Base-by-base conservation (phyloP, 1,140 invertebrate genomes). In the Aphidius ervi region DNA sequence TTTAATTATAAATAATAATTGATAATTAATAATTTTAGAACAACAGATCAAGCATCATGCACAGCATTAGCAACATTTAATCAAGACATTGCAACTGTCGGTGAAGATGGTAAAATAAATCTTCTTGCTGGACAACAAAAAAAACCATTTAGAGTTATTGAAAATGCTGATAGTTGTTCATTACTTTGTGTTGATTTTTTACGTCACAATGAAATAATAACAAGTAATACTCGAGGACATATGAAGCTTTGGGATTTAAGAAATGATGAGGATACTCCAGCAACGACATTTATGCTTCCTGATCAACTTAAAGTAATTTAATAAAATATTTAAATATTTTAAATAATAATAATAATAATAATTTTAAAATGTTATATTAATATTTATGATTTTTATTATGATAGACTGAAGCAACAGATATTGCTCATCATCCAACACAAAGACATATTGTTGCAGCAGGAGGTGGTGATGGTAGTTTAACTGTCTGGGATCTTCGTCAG, bases 171-270 rank as follows among this genome's bases (percentile, higher is more conserved):
- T 72, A 93, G 90, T 70, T 92, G 90, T 70, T 87, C 90, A 0
- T 78, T 94, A 46, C 86, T 86, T 77, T 86, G 87, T 67, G 83
- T 93, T 6, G 85, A 85, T 66, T 94, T 90, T 74, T 77, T 94
- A 10, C 87, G 84, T 78, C 88, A 87, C 72, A 91, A 85, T 80
- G 86, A 87, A 83, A 86, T 92, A 47, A 81, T 94, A 7, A 91
- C 91, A 4, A 90, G 91, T 46, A 95, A 94, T 80, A 81, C 88
- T 37, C 82, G 90, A 69, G 93, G 93, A 0, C 88, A 94, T 61
- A 87, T 96, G 81, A 94, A 94, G 75, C 84, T 93, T 40, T 94
- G 91, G 86, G 93, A 96, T 78, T 76, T 93, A 1, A 79, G 91
- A 64, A 81, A 81, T 48, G 67, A 82, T 63, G 71, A 77, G 23